Base-by-base conservation (phyloP, 2,797 vertebrate species). In the Rhinogobio ventralis region DNA sequence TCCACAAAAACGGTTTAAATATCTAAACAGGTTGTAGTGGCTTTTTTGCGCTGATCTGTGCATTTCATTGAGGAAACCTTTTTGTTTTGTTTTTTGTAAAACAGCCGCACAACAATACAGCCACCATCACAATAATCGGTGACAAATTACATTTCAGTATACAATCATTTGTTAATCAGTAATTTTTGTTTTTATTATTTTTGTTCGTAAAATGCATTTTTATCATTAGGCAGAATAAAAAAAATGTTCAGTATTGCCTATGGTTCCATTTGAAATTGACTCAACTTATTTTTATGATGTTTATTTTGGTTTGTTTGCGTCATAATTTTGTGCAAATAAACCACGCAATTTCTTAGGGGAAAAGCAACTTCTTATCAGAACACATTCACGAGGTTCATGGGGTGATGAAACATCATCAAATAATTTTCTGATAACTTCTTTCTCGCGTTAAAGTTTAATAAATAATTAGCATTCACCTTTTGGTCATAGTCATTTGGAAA, bases 241-340 rank as follows among this genome's bases (percentile, higher is more conserved):
- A 33, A 49, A 60, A 72, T 28, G 30, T 62, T 62, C 39, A 8
- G 60, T 28, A 33, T 71, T 84, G 75, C 60, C 53, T 77, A 30
- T 68, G 7, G 14, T n/a, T 82, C 19, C 4, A 23, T 17, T n/a
- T 76, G 15, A 67, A 39, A 45, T 74, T 5, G 0, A 15, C 25
- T n/a, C 11, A 28, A 28, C 7, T 82, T 55, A 20, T 23, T 53
- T 74, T 3, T 4, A 39, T 7, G 20, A 13, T 9, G 39, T 60
- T 84, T 62, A 51, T 84, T 84, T 79, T 84, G 83, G 67, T 84
- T 79, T 51, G 66, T 67, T 84, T 84, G 83, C 83, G 30, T 84
- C 30, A 42, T 72, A 4, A 49, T 28, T 49, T 14, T 78, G 82
- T 84, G 74, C 49, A 78, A 60, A 84, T 72, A 71, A 78, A 79